Percentiles rank a stretch among this genome's conserved stretches.
Conservation (phyloP, 2,888 invertebrate genomes). For the Drosophila multiciliata region DNA sequence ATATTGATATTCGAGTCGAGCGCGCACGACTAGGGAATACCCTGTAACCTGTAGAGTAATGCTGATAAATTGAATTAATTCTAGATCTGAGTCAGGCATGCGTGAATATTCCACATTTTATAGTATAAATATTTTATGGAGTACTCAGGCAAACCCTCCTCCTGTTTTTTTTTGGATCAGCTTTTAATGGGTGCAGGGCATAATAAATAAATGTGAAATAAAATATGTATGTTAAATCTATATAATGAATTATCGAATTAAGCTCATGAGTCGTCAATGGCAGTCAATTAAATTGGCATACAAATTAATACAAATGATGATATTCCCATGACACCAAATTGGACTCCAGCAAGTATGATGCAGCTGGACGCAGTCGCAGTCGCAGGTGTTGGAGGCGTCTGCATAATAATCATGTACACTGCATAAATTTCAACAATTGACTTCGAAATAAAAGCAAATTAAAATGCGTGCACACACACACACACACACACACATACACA, state of each 20-base stretch:
- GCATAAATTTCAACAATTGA: slow-evolving; percentile 77
- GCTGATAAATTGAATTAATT: not conserved
- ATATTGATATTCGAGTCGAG: not conserved
- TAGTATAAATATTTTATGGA: no score
- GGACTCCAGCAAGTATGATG: slow-evolving; percentile 6
- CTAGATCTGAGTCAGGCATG: not conserved
- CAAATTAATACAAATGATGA: slow-evolving; percentile 78
- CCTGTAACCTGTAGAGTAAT: not conserved
- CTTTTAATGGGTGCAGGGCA: not conserved
- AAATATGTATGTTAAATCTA: slow-evolving; percentile 32
- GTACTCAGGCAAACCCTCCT: not conserved
- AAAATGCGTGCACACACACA: slow-evolving; percentile 61
- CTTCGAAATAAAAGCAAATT: slow-evolving; percentile 76
- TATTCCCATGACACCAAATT: slow-evolving; percentile 47
- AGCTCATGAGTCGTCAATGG: slow-evolving; percentile 64
- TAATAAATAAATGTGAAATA: slow-evolving; percentile 25
- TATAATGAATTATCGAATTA: slow-evolving; percentile 73
- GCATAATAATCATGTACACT: slow-evolving; percentile 55
- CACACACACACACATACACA: slow-evolving; percentile 28
- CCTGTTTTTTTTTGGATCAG: not conserved
- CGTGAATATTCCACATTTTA: not conserved
- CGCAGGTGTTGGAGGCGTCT: slow-evolving; percentile 64
- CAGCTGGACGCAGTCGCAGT: slow-evolving; percentile 12
- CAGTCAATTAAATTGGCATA: slow-evolving; percentile 76
- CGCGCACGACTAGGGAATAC: not conserved